phyloP scores from a whole-genome alignment of 2,888 invertebrate species.

The Esperia sulphurella region DNA sequence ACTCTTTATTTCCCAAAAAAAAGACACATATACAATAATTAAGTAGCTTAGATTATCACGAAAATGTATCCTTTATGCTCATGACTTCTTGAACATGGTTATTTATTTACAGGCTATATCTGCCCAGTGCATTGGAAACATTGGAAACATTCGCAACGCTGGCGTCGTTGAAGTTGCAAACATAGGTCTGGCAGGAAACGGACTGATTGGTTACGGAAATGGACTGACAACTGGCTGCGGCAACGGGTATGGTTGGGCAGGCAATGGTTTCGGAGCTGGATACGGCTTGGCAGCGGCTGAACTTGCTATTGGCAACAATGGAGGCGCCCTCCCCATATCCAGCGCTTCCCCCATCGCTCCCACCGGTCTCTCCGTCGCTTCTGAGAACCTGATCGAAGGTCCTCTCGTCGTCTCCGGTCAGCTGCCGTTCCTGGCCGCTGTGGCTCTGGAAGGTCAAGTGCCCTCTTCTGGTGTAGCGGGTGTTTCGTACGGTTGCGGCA shows the following conservation, averaged over 20 bases:
- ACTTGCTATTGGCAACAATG: slow-evolving; percentile 19
- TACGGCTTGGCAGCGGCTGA: slow-evolving; percentile 18
- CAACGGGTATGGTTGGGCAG: too few species aligned
- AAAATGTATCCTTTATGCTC: too few species aligned
- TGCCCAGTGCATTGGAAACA: slow-evolving; percentile 11
- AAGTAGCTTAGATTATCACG: too few species aligned
- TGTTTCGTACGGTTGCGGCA: slow-evolving; percentile 28
- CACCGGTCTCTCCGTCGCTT: slow-evolving; percentile 33
- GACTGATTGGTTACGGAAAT: neutral
- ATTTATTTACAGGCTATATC: slow-evolving; percentile 10
- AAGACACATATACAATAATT: too few species aligned
- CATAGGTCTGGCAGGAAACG: neutral
- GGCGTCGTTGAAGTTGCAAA: neutral
- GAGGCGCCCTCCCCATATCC: slow-evolving; percentile 25
- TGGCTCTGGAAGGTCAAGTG: slow-evolving; percentile 29
- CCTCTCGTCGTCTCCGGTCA: slow-evolving; percentile 26
- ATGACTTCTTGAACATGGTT: too few species aligned
- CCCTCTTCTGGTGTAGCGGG: slow-evolving; percentile 31
- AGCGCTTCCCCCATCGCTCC: slow-evolving; percentile 31
- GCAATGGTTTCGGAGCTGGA: too few species aligned
- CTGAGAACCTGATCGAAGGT: slow-evolving; percentile 42
- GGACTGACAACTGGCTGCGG: neutral
- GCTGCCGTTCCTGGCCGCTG: slow-evolving; percentile 33
- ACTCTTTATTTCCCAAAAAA: too few species aligned
- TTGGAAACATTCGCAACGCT: neutral